Evolutionary conservation across 2,797 vertebrate species (phyloP).

Genomic region (Lepilemur septentrionalis): DNA sequence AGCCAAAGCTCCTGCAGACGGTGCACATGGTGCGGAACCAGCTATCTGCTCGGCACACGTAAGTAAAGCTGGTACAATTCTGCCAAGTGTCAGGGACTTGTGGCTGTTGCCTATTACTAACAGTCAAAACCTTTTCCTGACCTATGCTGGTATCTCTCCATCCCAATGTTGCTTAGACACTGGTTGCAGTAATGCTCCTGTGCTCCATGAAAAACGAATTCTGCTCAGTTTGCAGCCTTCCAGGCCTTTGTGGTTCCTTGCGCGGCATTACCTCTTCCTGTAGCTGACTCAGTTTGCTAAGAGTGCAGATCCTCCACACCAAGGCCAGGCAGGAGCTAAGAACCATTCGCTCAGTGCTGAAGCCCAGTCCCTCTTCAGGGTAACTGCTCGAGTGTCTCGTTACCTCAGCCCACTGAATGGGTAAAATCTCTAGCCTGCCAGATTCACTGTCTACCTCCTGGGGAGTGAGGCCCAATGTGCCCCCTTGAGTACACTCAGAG

Average conservation of each 20-base stretch:
- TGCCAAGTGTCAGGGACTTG: not conserved
- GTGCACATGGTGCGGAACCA: fast-evolving
- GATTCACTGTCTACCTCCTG: not conserved
- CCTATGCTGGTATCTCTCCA: not conserved
- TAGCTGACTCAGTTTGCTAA: not conserved
- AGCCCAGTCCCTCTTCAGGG: not conserved
- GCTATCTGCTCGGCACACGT: fast-evolving
- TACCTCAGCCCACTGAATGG: not conserved
- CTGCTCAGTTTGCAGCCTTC: not conserved
- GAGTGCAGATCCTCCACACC: not conserved
- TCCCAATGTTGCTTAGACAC: not conserved
- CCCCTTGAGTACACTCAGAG: not conserved
- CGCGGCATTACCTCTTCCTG: fast-evolving
- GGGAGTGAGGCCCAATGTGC: not conserved
- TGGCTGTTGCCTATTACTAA: too few species aligned
- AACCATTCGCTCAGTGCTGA: too few species aligned
- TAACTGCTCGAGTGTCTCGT: not conserved
- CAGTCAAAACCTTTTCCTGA: not conserved
- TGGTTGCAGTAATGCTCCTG: not conserved
- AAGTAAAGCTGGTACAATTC: fast-evolving
- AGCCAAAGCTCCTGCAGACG: not conserved
- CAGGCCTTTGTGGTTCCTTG: not conserved
- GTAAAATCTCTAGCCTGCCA: not conserved
- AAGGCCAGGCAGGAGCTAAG: not conserved
- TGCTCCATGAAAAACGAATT: not conserved